Conservation (phyloP, 2,113 vertebrate genomes). For the Sinosuthora webbiana region DNA sequence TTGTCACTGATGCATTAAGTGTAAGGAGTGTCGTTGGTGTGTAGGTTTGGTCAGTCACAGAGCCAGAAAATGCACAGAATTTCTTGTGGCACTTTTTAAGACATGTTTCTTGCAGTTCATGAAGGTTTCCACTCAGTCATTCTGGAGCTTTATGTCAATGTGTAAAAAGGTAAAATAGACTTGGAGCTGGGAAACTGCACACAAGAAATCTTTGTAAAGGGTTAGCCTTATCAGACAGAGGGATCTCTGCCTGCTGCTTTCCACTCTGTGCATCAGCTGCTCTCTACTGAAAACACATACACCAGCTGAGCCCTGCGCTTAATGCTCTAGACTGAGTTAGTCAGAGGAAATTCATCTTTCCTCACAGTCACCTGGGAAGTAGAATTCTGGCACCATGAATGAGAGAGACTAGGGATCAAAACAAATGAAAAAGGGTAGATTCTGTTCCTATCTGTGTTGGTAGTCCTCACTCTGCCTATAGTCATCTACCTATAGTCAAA, state of each 20-base stretch:
- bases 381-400: neutral
- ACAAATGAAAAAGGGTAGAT: neutral
- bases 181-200: neutral
- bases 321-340: neutral
- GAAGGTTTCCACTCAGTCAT: neutral
- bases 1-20: neutral
- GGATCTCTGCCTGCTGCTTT: neutral
- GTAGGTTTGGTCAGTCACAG: neutral
- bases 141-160: neutral
- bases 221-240: neutral
- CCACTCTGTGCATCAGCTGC: neutral
- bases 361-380: neutral
- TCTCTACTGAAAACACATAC: neutral
- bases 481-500: neutral
- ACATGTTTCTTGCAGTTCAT: neutral
- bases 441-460: neutral
- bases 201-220: neutral
- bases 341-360: neutral
- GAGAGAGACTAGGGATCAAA: neutral
- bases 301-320: neutral
- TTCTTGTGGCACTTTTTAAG: neutral
- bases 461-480: neutral
- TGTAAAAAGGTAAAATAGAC: neutral
- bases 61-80: neutral
- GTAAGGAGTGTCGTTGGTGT: neutral